Percentiles rank a stretch among this genome's conserved stretches.
Evolutionary conservation across 2,797 vertebrate species (phyloP).

Genomic region (Sus cebifrons): DNA sequence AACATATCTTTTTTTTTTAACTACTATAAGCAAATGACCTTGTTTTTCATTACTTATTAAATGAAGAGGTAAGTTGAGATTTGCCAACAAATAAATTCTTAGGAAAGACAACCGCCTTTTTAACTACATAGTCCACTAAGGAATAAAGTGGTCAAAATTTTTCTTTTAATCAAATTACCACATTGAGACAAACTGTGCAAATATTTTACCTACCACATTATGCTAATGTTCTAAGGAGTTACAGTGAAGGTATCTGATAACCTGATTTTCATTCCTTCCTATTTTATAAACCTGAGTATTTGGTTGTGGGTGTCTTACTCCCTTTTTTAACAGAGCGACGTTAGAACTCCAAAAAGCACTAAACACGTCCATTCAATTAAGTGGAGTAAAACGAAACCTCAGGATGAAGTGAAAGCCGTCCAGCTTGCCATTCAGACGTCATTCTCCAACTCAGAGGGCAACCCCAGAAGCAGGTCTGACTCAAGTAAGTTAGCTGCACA

Average conservation of each 20-base stretch:
- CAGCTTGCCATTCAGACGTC: slow-evolving; percentile 95
- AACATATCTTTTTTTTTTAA: slow-evolving; percentile 4
- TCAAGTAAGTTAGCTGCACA: slow-evolving; percentile 90
- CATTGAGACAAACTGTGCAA: slow-evolving; percentile 1
- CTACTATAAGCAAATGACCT: background rate
- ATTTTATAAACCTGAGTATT: slow-evolving; percentile 34
- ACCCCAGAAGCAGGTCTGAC: slow-evolving; percentile 91
- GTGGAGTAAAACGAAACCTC: slow-evolving; percentile 92
- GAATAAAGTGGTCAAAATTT: slow-evolving; percentile 16
- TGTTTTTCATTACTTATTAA: slow-evolving; percentile 45
- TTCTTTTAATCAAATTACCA: slow-evolving; percentile 44
- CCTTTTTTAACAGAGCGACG: slow-evolving; percentile 92
- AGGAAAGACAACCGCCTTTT: slow-evolving; percentile 21
- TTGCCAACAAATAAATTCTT: slow-evolving; percentile 50
- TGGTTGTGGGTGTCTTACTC: background rate
- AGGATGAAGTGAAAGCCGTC: slow-evolving; percentile 94
- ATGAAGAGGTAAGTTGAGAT: slow-evolving; percentile 47
- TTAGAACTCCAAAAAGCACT: slow-evolving; percentile 94
- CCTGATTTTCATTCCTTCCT: background rate
- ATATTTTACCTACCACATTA: background rate
- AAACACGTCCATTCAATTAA: slow-evolving; percentile 92
- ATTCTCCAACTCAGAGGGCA: slow-evolving; percentile 89
- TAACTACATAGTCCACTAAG: slow-evolving; percentile 12
- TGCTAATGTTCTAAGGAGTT: background rate
- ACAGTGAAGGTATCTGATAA: background rate